A percentile compares a stretch with the other conserved stretches of the same genome.
Conservation (phyloP, 1,140 invertebrate genomes). For the Apocrypta bakeri region DNA sequence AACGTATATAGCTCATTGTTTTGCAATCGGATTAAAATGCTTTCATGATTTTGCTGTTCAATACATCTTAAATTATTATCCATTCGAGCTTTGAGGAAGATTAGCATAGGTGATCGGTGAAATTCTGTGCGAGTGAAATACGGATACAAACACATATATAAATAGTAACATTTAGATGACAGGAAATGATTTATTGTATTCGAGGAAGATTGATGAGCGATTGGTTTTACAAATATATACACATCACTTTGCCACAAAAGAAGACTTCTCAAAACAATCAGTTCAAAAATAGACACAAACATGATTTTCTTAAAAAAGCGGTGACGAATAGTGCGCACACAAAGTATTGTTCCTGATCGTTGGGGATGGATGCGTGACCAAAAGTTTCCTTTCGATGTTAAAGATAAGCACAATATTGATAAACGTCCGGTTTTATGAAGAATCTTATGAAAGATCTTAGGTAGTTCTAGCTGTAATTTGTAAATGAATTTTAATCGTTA, state of each 20-base stretch:
- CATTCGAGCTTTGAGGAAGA: neutral
- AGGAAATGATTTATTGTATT: neutral
- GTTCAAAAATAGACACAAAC: neutral
- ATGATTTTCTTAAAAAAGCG: too few relatives aligned
- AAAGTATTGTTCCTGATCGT: neutral
- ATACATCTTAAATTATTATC: neutral
- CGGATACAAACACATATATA: neutral
- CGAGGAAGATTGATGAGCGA: too few relatives aligned
- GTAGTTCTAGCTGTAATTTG: slow-evolving; percentile 20
- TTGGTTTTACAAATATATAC: neutral
- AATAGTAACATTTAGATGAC: neutral
- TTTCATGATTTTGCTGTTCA: neutral
- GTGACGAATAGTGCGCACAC: too few relatives aligned
- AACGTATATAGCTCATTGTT: neutral
- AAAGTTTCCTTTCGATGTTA: neutral
- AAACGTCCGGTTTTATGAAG: slow-evolving; percentile 5
- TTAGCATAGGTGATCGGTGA: neutral
- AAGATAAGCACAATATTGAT: slow-evolving; percentile 12
- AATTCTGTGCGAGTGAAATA: too few relatives aligned
- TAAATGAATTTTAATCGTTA: slow-evolving; percentile 52
- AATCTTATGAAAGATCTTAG: neutral
- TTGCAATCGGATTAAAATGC: neutral
- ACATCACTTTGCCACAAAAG: neutral
- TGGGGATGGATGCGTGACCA: neutral
- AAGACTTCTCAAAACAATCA: neutral